A percentile compares a stretch with the other conserved stretches of the same genome.
phyloP scores from a whole-genome alignment of 2,888 invertebrate species.

The Zaprionus obscuricornis region DNA sequence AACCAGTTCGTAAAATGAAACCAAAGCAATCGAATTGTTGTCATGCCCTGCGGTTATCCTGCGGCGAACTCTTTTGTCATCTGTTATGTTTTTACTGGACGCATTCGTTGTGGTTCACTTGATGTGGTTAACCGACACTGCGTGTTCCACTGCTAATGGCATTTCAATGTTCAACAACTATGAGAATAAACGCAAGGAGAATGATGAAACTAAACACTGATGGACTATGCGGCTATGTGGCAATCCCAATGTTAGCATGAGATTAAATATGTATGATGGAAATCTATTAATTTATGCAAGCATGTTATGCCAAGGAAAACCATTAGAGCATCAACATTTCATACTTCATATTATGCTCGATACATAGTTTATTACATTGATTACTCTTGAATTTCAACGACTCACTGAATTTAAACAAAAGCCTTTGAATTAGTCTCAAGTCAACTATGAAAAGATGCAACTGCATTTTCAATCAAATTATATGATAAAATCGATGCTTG shows the following conservation, averaged over 20 bases:
- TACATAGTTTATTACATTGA: no score
- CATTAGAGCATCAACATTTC: no score
- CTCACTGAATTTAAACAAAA: constrained; percentile 21
- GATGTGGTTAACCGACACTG: constrained; percentile 45
- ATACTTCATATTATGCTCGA: no score
- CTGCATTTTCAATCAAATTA: constrained; percentile 28
- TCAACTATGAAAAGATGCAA: constrained; percentile 52
- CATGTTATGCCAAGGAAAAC: no score
- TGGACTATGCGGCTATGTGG: no score
- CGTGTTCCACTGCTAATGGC: constrained; percentile 65
- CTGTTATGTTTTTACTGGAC: constrained; percentile 28
- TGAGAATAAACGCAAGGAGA: no score
- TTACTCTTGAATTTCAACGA: background rate
- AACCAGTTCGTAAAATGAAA: background rate
- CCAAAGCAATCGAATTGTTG: constrained; percentile 36
- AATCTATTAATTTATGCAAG: no score
- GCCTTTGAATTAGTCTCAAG: constrained; percentile 26
- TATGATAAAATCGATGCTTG: constrained; percentile 8
- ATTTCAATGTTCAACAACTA: constrained; percentile 64
- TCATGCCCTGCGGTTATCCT: constrained; percentile 36
- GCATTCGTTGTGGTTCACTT: constrained; percentile 45
- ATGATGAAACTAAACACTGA: constrained; percentile 28
- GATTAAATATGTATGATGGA: constrained; percentile 14
- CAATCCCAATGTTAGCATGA: background rate
- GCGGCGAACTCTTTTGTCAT: constrained; percentile 18